A percentile compares a stretch with the other conserved stretches of the same genome.
These are phyloP conservation scores for Magallana ariakensis DNA, from an alignment of 1,140 invertebrate species.

Conservation along the genomic window DNA sequence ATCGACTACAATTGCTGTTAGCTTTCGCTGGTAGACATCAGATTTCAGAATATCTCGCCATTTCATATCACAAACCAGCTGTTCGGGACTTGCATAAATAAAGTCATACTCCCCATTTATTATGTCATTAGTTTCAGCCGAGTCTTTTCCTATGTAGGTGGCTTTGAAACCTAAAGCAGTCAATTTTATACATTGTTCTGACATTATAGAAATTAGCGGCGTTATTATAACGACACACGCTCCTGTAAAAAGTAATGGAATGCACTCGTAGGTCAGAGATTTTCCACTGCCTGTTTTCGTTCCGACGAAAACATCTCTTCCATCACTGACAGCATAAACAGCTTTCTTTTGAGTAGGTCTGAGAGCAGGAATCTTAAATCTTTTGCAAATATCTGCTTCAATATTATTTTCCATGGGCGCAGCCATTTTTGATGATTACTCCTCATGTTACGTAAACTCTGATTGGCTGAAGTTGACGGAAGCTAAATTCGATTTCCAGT, in stretches of 20 bases:
- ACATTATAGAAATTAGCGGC: slow-evolving; percentile 42
- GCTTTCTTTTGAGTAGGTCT: slow-evolving; percentile 19
- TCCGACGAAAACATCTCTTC: slow-evolving; percentile 49
- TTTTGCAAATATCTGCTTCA: slow-evolving; percentile 25
- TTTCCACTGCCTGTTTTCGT: slow-evolving; percentile 48
- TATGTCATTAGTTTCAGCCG: neutral
- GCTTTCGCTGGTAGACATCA: neutral
- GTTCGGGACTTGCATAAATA: slow-evolving; percentile 39
- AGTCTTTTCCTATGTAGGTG: slow-evolving; percentile 43
- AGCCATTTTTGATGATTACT: no score
- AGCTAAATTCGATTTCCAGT: slow-evolving; percentile 1
- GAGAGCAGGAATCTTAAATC: slow-evolving; percentile 32
- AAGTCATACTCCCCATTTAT: slow-evolving; percentile 36
- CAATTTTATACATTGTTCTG: slow-evolving; percentile 35
- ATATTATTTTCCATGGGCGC: neutral
- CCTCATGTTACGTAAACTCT: no score
- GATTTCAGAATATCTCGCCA: slow-evolving; percentile 43
- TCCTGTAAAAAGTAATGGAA: neutral
- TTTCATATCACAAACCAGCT: slow-evolving; percentile 17
- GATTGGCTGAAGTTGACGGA: neutral
- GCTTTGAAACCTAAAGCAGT: slow-evolving; percentile 40
- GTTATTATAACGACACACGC: slow-evolving; percentile 9
- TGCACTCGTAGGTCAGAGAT: slow-evolving; percentile 39
- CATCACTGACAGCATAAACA: slow-evolving; percentile 13
- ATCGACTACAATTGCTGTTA: no score